Base-by-base conservation (phyloP, 1,140 invertebrate genomes). In the Dendrolimus kikuchii region DNA sequence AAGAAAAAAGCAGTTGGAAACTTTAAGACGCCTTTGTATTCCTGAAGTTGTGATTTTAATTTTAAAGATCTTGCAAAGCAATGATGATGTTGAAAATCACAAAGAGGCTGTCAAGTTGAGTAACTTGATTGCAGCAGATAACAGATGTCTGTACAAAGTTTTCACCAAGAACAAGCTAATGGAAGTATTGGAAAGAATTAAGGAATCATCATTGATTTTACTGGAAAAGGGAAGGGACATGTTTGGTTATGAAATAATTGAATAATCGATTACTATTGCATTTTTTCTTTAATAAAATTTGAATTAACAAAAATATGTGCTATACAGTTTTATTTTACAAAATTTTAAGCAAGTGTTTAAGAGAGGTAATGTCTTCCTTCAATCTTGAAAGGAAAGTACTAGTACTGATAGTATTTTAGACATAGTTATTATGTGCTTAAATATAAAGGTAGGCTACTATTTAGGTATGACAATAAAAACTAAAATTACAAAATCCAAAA, bases 1-100 rank as follows among this genome's bases (percentile, higher is more conserved):
- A 53, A 86, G 87, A 53, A 49, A 55, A 1, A 86, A 88, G 46
- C 94, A 97, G 73, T 86, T 97, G 82, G 88, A 91, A 40, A 90
- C 92, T 61, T 81, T 99, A 7, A 90, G 96, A 51, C 90, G 92
- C 61, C 86, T 94, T 6, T 96, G 94, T 69, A 92, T 99, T 65
- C 96, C 96, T 5, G 93, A 96, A 88, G 89, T 96, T 46, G 90
- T 92, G 5, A 87, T 96, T 46, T 88, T 98, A 6, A 87, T 98
- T 5, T 90, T 95, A 62, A 93, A 91, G 46, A 92, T 98, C 5
- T 89, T 98, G 71, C 91, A 92, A 46, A 94, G 93, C 67, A 91
- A 91, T 61, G 90, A 94, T 59, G 92, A 94, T 70, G 84, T 92
- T 38, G 93, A 95, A 60, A 93, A 92, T 73, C 93, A 94, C 64